phyloP scores from a whole-genome alignment of 2,888 invertebrate genomes.

The Eristalis tenax region DNA sequence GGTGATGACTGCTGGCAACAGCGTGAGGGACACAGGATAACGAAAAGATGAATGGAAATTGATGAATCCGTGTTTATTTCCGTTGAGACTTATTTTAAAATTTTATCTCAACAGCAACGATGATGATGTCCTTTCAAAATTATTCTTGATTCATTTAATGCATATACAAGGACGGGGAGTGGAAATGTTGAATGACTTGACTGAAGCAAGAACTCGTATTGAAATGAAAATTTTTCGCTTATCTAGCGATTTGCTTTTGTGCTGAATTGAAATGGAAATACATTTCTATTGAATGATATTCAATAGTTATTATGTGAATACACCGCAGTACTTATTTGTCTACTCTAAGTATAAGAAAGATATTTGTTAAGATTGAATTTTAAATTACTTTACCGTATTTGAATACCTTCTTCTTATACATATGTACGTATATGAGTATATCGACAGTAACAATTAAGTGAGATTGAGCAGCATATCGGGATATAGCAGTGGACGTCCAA shows the following conservation, averaged over 20 bases:
- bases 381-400: background rate
- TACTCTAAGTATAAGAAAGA: background rate
- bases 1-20: slow-evolving; percentile 38
- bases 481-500: too few relatives aligned
- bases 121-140: slow-evolving; percentile 72
- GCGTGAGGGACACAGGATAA: slow-evolving; percentile 51
- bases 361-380: background rate
- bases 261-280: slow-evolving; percentile 53
- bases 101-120: slow-evolving; percentile 60
- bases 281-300: slow-evolving; percentile 47
- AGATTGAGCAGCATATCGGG: too few relatives aligned
- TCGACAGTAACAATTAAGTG: too few relatives aligned
- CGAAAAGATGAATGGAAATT: slow-evolving; percentile 74
- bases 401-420: background rate
- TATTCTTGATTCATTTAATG: slow-evolving; percentile 71
- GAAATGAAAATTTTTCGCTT: slow-evolving; percentile 62
- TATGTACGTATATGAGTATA: too few relatives aligned
- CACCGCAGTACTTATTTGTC: slow-evolving; percentile 46
- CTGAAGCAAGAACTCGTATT: slow-evolving; percentile 31
- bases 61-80: slow-evolving; percentile 75
- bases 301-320: slow-evolving; percentile 60
- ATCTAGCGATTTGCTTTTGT: slow-evolving; percentile 55
- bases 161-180: slow-evolving; percentile 33
- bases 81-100: slow-evolving; percentile 73
- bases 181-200: background rate